Evolutionary conservation across 2,113 vertebrate genomes (phyloP), one percentile per base, ranked within the genome.

Genomic region (Vulpes vulpes): DNA sequence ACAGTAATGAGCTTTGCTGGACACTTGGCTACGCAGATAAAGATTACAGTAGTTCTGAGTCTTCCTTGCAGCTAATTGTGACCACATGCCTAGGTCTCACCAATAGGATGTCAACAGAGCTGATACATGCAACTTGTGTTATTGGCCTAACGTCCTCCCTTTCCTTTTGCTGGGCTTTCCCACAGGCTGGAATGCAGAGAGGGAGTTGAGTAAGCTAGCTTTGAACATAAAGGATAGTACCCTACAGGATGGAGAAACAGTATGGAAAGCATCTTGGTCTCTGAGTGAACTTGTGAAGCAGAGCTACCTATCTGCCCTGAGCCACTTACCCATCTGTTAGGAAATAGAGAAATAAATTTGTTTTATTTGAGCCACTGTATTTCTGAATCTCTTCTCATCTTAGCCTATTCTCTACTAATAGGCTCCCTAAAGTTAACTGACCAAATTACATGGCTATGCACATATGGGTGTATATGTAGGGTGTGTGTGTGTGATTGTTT

Each of bases 271-370:
- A 65, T 17, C 71, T 73, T 27, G 27, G 35, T 89, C 57, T 62
- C 51, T 62, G 27, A 62, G 38, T 35, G 27, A 84, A 83, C 4
- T 30, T n/a, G 11, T 53, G 23, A 79, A 93, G 38, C 19, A 55
- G 67, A 89, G 22, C 55, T 79, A 65, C 17, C 73, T 94, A 74
- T 64, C 19, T 89, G 53, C 19, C 53, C 51, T 71, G 60, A 55
- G 53, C 35, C 23, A 88, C 12, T 9, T 78, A 76, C 17, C 79
- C 60, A 85, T 71, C 32, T 82, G 30, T 74, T 76, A 74, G 71
- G 32, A 85, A 49, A 94, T 0, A 65, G 57, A 88, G 55, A 96
- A 89, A 94, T 74, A 64, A 89, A 96, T 8, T 86, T 92, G 20
- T 79, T 11, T 86, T 88, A 95, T 53, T 95, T 59, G 59, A 95